A percentile compares a stretch with the other conserved stretches of the same genome.
These are phyloP conservation scores for Radopholus similis DNA, from an alignment of 1,140 invertebrate species.

Conservation along the genomic window DNA sequence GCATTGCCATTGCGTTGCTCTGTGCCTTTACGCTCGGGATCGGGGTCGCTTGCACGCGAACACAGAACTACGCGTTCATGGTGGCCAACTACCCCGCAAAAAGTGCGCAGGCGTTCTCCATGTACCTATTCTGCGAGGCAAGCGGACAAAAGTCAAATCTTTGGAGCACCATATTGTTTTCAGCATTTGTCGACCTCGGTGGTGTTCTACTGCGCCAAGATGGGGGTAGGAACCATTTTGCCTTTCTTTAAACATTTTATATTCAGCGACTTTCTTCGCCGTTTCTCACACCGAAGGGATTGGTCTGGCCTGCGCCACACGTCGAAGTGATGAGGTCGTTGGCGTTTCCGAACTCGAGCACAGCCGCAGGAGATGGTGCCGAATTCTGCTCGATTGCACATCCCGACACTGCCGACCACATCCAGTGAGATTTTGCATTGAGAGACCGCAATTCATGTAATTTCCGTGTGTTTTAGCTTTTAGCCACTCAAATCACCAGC, in stretches of 20 bases:
- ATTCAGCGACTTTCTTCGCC: neutral
- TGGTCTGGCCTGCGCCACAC: neutral
- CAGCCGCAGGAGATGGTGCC: neutral
- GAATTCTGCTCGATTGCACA: constrained; percentile 20
- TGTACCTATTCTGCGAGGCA: no score
- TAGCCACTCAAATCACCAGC: constrained; percentile 9
- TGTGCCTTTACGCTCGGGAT: no score
- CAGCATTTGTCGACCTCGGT: no score
- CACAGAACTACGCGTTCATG: no score
- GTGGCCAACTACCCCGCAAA: no score
- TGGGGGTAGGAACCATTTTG: no score
- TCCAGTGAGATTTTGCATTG: neutral
- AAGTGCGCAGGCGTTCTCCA: no score
- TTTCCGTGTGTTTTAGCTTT: constrained; percentile 8
- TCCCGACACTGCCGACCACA: constrained; percentile 4
- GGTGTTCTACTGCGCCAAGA: no score
- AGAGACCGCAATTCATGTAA: neutral
- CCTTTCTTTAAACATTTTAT: neutral
- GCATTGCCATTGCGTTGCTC: no score
- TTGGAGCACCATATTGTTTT: no score
- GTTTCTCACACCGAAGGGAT: neutral
- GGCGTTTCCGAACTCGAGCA: neutral
- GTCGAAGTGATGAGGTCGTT: neutral
- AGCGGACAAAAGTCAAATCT: no score
- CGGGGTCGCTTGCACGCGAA: no score